A percentile compares a stretch with the other conserved stretches of the same genome.
These are phyloP conservation scores for Cyrtorhinus lividipennis DNA, from an alignment of 1,140 invertebrate genomes.

Conservation along the genomic window DNA sequence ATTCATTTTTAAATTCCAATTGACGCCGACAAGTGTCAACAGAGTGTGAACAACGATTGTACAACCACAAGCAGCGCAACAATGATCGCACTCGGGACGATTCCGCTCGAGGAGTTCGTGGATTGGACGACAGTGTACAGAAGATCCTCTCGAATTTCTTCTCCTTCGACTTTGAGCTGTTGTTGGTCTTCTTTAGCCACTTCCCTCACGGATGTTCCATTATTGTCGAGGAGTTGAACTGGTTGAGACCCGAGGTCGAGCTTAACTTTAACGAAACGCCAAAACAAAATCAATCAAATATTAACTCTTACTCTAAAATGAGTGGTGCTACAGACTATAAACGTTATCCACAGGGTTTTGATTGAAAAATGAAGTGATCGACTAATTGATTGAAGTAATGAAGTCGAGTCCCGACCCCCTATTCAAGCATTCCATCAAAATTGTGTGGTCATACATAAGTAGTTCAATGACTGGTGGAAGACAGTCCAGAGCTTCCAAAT, in stretches of 20 bases:
- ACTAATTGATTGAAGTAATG: too few species aligned
- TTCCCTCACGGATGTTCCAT: conserved; percentile 7
- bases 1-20: too few species aligned
- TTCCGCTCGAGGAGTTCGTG: background rate
- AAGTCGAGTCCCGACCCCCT: too few species aligned
- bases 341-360: too few species aligned
- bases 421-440: too few species aligned
- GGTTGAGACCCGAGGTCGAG: conserved; percentile 15
- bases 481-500: too few species aligned
- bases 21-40: background rate
- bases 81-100: background rate
- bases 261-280: conserved; percentile 18
- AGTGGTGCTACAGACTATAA: too few species aligned
- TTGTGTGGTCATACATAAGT: too few species aligned
- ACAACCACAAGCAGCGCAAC: background rate
- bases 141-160: conserved; percentile 24
- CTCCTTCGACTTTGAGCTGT: conserved; percentile 21
- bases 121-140: conserved; percentile 22
- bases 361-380: too few species aligned
- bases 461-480: too few species aligned
- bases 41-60: background rate
- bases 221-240: background rate
- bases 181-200: conserved; percentile 12
- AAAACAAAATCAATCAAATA: conserved; percentile 1
- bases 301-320: too few species aligned